Evolutionary conservation across 2,113 vertebrate species (phyloP).

Genomic region (Fukomys damarensis): DNA sequence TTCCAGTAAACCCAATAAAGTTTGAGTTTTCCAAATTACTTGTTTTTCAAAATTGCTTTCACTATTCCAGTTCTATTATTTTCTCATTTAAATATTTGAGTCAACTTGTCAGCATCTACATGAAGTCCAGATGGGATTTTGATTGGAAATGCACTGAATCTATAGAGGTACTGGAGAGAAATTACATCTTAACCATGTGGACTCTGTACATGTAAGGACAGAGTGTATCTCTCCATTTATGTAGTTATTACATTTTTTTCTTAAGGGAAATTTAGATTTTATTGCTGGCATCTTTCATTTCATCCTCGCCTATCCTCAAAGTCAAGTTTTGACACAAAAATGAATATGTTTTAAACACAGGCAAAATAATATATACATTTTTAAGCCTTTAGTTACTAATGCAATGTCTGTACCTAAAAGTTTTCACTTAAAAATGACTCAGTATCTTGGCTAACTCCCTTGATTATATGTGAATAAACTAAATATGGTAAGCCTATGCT

Average conservation of each 20-base stretch:
- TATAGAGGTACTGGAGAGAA: background rate
- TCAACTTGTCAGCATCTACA: background rate
- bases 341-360: background rate
- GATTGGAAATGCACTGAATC: background rate
- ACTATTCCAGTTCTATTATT: background rate
- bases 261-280: background rate
- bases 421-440: background rate
- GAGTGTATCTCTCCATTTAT: background rate
- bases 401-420: background rate
- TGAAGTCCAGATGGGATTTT: background rate
- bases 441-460: constrained; percentile 7
- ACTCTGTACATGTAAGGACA: background rate
- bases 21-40: background rate
- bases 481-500: background rate
- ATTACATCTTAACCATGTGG: background rate
- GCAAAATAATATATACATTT: background rate
- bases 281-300: constrained; percentile 11
- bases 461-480: background rate
- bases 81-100: background rate
- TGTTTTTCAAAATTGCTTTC: background rate
- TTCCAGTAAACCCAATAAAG: background rate
- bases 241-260: background rate
- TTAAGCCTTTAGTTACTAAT: constrained; percentile 31
- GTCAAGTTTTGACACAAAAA: constrained; percentile 4
- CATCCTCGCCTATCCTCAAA: background rate